Evolutionary conservation across 2,888 invertebrate genomes (phyloP).

Genomic region (Latrodectus hesperus): DNA sequence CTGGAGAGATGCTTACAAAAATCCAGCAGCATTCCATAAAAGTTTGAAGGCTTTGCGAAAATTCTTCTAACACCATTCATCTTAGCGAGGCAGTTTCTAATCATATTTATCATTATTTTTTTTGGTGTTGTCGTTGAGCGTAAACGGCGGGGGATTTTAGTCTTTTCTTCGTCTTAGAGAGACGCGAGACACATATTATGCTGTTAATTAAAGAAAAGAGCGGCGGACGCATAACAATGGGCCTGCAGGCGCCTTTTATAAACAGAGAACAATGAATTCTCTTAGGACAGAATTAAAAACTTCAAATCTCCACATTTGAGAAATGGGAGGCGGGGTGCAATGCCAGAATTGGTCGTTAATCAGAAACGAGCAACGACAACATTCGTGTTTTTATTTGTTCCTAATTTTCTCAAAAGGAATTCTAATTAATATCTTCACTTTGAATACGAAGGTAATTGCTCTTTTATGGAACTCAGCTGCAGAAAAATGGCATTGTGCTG

Average conservation of each 20-base stretch:
- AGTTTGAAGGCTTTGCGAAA: neutral
- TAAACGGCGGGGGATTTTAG: neutral
- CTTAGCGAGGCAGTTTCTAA: neutral
- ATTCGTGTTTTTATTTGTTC: constrained; percentile 24
- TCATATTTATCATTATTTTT: neutral
- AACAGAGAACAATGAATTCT: constrained; percentile 34
- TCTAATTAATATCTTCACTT: constrained; percentile 53
- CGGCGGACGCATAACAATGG: constrained; percentile 11
- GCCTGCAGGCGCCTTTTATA: constrained; percentile 6
- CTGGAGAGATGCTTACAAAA: no score
- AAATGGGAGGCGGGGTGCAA: constrained; percentile 21
- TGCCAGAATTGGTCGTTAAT: constrained; percentile 45
- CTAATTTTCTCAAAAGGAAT: constrained; percentile 55
- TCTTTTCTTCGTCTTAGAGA: constrained; percentile 32
- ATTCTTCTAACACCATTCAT: neutral
- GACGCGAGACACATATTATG: constrained; percentile 5
- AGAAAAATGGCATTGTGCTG: constrained; percentile 7
- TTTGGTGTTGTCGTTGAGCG: neutral
- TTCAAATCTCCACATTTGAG: constrained; percentile 16
- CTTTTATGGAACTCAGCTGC: constrained; percentile 38
- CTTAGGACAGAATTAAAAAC: constrained; percentile 31
- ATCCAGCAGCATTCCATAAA: neutral
- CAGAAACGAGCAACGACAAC: constrained; percentile 40
- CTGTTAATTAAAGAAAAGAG: constrained; percentile 39
- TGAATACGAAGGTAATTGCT: constrained; percentile 51